Percentiles rank a stretch among this genome's conserved stretches.
These are phyloP conservation scores for Linnaemya vulpina DNA, from an alignment of 2,888 invertebrate species.

Conservation along the genomic window DNA sequence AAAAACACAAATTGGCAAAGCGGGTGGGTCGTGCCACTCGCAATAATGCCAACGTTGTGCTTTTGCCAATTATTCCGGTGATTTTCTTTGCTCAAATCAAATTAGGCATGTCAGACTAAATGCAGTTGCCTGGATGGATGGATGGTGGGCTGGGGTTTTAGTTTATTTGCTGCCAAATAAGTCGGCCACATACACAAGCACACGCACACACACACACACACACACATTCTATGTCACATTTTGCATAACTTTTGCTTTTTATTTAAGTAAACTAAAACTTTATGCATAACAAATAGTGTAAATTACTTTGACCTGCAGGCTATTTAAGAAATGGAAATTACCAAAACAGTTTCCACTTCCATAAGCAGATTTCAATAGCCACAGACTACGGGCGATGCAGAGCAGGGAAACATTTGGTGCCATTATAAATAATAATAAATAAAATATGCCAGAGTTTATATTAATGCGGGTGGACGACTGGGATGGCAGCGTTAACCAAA, in stretches of 20 bases:
- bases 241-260: constrained; percentile 25
- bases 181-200: background rate
- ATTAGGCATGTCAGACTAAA: background rate
- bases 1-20: constrained; percentile 57
- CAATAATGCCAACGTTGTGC: constrained; percentile 56
- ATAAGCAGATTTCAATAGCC: background rate
- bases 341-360: background rate
- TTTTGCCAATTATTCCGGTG: constrained; percentile 35
- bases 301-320: background rate
- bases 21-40: constrained; percentile 52
- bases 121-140: background rate
- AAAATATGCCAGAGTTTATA: too few species aligned
- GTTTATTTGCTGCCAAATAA: background rate
- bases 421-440: too few species aligned
- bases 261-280: background rate
- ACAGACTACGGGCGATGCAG: background rate
- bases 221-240: constrained; percentile 1
- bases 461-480: too few species aligned
- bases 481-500: too few species aligned
- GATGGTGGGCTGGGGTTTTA: background rate
- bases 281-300: background rate
- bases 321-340: background rate
- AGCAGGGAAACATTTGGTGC: background rate
- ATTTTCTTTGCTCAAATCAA: constrained; percentile 1
- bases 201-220: too few species aligned